These are phyloP conservation scores for Gila robusta DNA, from an alignment of 2,797 vertebrate genomes.

Conservation along the genomic window DNA sequence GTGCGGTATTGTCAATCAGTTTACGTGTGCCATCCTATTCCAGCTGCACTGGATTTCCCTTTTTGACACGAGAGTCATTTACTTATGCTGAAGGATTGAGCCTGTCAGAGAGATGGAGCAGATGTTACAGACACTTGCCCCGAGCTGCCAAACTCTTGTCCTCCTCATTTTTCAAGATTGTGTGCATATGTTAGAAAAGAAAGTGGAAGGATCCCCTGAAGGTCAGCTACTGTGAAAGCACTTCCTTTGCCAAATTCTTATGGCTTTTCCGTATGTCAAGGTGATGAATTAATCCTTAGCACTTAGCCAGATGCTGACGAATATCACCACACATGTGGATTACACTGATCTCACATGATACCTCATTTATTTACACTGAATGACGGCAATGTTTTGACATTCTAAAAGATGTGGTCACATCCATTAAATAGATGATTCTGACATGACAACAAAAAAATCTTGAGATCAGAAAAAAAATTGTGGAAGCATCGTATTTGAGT, in stretches of 20 bases:
- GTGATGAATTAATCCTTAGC: conserved; percentile 11
- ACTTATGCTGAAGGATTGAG: neutral
- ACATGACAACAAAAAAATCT: neutral
- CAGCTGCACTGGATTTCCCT: conserved; percentile 47
- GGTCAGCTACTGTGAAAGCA: conserved; percentile 33
- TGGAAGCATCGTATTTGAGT: neutral
- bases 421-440: conserved; percentile 13
- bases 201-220: conserved; percentile 20
- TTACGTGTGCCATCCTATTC: conserved; percentile 24
- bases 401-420: conserved; percentile 23
- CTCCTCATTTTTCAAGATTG: conserved; percentile 40
- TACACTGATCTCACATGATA: neutral
- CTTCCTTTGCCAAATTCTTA: conserved; percentile 23
- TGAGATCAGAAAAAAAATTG: neutral
- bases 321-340: neutral
- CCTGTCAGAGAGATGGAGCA: conserved; percentile 16
- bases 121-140: conserved; percentile 35
- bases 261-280: conserved; percentile 55
- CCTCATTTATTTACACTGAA: neutral
- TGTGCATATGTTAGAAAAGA: conserved; percentile 44
- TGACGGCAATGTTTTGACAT: conserved; percentile 9
- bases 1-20: neutral
- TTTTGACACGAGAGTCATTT: conserved; percentile 18
- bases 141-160: conserved; percentile 24
- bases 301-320: conserved; percentile 5